These are phyloP conservation scores for Dryobota labecula DNA, from an alignment of 2,888 invertebrate genomes.

Conservation along the genomic window DNA sequence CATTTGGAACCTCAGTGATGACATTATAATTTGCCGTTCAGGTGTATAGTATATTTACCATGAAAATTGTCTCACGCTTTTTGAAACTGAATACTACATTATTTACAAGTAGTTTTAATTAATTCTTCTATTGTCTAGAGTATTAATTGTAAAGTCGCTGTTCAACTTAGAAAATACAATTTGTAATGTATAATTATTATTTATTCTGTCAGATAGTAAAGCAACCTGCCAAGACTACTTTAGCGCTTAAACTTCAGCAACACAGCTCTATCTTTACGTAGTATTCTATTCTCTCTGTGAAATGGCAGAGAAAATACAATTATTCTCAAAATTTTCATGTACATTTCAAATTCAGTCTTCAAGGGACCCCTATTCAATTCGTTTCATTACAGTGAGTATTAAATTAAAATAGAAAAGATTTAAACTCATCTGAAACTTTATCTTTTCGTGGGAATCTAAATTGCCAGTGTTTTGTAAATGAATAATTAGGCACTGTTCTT, in stretches of 20 bases:
- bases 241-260: neutral
- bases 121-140: neutral
- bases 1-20: too few relatives aligned
- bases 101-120: neutral
- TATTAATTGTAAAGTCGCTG: neutral
- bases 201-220: conserved; percentile 1
- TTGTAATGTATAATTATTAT: conserved; percentile 6
- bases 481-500: conserved; percentile 16
- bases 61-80: neutral
- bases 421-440: conserved; percentile 39
- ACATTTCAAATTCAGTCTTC: conserved; percentile 31
- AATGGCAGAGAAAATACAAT: conserved; percentile 27
- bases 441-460: conserved; percentile 7
- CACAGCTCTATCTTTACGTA: neutral
- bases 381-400: conserved; percentile 28
- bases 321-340: conserved; percentile 37
- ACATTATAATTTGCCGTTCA: neutral
- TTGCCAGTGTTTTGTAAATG: conserved; percentile 31
- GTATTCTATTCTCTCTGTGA: neutral
- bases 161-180: neutral
- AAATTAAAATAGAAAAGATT: conserved; percentile 20
- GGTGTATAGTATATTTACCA: too few relatives aligned
- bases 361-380: conserved; percentile 19
- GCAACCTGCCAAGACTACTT: neutral
- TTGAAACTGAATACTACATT: neutral